Base-by-base conservation (phyloP, 2,113 vertebrate species). In the Thunnus maccoyii region DNA sequence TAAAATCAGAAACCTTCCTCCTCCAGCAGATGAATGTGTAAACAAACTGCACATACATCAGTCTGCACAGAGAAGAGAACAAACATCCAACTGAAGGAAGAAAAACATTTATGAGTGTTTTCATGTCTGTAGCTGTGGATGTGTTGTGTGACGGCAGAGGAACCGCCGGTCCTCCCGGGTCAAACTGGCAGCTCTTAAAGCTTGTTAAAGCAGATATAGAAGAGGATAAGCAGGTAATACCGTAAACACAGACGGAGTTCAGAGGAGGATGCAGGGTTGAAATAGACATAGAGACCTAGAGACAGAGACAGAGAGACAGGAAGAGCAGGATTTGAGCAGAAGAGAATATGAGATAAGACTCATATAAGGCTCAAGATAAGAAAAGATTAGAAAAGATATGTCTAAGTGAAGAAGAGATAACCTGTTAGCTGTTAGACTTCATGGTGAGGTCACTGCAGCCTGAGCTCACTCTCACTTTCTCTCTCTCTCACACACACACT, bases 381-480 rank as follows among this genome's bases (percentile, higher is more conserved):
- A 44, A n/a, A 54, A 66, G 61, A 51, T 80, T 44, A 67, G 44
- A 22, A 69, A 61, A 36, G 41, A 57, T 36, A 50, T 58, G 71
- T 30, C 52, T 18, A 5, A 8, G 51, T 17, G 44, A 41, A 46
- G 48, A 15, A 25, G 65, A 62, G 65, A 56, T 47, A 52, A 47
- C 15, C 27, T 52, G 48, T 16, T 18, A 32, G 36, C 62, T 64
- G 50, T 22, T 11, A 25, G 48, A 12, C 44, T 47, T 61, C 16
- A 5, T 10, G n/a, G 3, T 51, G 44, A 61, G 2, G 15, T 54
- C 50, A 18, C 48, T 14, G 47, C 47, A 22, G 15, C 12, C 57
- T 65, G 41, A 46, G 30, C 54, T 46, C 60, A 54, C 4, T 1
- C 25, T 9, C 36, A 9, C 36, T 9, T 6, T 9, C 36, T 9